A percentile compares a stretch with the other conserved stretches of the same genome.
phyloP scores from a whole-genome alignment of 2,113 vertebrate genomes.

The Bungarus multicinctus region DNA sequence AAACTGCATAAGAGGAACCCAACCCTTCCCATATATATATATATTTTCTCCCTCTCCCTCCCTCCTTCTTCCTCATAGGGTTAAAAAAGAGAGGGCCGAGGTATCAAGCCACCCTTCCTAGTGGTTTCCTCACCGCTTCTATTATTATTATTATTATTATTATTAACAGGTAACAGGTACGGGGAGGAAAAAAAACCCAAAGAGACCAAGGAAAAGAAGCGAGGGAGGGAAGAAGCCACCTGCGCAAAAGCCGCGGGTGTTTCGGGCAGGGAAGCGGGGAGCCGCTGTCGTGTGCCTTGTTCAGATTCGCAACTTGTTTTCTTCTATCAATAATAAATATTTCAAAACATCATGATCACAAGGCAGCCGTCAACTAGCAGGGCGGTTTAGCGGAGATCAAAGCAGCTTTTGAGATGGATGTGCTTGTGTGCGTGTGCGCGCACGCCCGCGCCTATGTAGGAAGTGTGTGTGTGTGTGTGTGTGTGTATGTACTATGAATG shows the following conservation, averaged over 20 bases:
- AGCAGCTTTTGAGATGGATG: conserved; percentile 43
- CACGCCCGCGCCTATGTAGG: background rate
- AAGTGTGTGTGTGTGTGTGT: background rate
- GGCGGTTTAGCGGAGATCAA: conserved; percentile 62
- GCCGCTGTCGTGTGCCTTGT: background rate
- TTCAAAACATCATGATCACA: conserved; percentile 55
- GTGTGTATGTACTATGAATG: background rate
- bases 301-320: conserved; percentile 40
- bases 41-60: too few relatives aligned
- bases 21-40: background rate
- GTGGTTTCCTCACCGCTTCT: too few relatives aligned
- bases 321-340: conserved; percentile 53
- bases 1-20: background rate
- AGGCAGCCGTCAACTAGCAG: conserved; percentile 43
- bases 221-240: background rate
- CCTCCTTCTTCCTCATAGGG: rapidly evolving
- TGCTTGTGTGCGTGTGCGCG: background rate
- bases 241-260: background rate
- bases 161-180: too few relatives aligned
- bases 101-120: background rate
- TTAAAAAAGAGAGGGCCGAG: background rate
- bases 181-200: too few relatives aligned
- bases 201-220: background rate
- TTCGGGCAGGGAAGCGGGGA: background rate
- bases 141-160: too few relatives aligned